phyloP scores from a whole-genome alignment of 2,113 vertebrate genomes.

The Psilopsiagon aymara region DNA sequence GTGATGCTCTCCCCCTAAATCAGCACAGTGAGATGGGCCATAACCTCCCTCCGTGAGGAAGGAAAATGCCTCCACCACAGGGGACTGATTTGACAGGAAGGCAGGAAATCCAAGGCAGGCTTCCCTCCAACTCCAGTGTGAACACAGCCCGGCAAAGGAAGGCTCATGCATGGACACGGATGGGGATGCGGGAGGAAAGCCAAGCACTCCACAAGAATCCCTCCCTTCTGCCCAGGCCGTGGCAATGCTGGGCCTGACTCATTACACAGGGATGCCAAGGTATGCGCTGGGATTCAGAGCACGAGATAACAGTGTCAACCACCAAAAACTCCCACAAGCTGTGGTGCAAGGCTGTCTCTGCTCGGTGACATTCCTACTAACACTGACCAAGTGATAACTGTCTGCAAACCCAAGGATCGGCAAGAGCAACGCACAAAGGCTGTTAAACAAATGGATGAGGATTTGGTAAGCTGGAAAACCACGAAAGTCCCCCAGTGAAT shows the following conservation, averaged over 20 bases:
- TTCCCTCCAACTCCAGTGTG: slow-evolving; percentile 5
- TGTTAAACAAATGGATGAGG: not conserved
- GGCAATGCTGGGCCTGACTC: slow-evolving; percentile 65
- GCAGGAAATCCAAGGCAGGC: slow-evolving; percentile 69
- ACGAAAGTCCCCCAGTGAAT: not conserved
- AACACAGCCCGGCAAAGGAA: not conserved
- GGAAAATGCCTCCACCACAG: slow-evolving; percentile 49
- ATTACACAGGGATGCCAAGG: not conserved
- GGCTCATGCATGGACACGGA: slow-evolving; percentile 50
- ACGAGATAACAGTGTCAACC: not conserved
- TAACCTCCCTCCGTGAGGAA: slow-evolving; percentile 19
- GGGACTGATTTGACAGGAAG: slow-evolving; percentile 62
- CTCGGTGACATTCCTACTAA: not conserved
- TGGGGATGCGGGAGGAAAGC: not conserved
- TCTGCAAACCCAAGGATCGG: not conserved
- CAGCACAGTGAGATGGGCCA: not conserved
- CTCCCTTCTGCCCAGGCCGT: slow-evolving; percentile 33
- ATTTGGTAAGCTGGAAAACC: not conserved
- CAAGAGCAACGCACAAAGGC: not conserved
- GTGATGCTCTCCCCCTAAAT: not conserved
- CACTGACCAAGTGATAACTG: not conserved
- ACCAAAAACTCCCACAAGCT: not conserved
- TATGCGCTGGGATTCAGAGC: slow-evolving; percentile 10
- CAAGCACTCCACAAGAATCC: slow-evolving; percentile 14
- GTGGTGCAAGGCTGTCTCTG: not conserved